Evolutionary conservation across 2,113 vertebrate species (phyloP), one percentile per base, ranked within the genome.

Genomic region (Semicossyphus pulcher): DNA sequence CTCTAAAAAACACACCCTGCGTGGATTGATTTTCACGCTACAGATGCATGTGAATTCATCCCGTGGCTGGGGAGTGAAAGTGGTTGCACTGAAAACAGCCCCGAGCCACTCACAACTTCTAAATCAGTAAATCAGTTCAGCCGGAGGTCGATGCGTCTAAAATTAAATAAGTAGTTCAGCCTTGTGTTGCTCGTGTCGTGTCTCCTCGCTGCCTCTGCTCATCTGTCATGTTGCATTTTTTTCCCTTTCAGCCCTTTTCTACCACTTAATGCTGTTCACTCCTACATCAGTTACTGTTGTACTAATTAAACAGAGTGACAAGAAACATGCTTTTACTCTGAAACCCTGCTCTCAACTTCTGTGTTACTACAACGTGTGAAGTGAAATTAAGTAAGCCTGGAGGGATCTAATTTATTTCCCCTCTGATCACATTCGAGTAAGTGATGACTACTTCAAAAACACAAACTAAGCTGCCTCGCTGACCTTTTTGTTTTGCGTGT

Each of bases 161-260:
- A 83, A 64, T 72, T 52, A 76, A 77, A 59, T 60, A 73, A 61
- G 60, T 76, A 66, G 49, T 66, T 82, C 47, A 58, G 58, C 51
- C 21, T 57, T 26, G 72, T 63, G 67, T 71, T 72, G 72, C 45
- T 67, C 72, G 76, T 25, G 63, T 79, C 0, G 51, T 36, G 49
- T 74, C 61, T 62, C 48, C 66, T 45, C 4, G 10, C 48, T 64
- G 57, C 78, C 65, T 71, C 42, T 58, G 23, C 48, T 70, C 47
- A 71, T 85, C 52, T 59, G 54, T 72, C 61, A 59, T 12, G 47
- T 53, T 59, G 2, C 23, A 36, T 44, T n/a, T 45, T 21, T 42
- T 34, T 73, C 32, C 32, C 58, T 72, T 25, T 65, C 0, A 59
- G 45, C 52, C 16, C 39, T 41, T 48, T 64, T 0, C 12, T 42